Conservation (phyloP, 1,140 invertebrate genomes). For the Dryas iulia region DNA sequence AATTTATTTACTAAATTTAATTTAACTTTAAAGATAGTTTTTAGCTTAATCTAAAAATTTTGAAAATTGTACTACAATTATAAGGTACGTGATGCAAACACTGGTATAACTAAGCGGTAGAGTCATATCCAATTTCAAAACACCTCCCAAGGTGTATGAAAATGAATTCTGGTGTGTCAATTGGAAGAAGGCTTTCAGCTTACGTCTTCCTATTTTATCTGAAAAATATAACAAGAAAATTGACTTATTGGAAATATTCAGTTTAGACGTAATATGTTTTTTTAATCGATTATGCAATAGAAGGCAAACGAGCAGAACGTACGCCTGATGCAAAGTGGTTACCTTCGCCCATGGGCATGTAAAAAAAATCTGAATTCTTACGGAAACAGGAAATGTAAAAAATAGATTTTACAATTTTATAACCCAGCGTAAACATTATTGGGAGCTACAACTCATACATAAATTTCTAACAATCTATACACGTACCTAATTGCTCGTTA, state of each 20-base stretch:
- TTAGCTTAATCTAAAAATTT: constrained; percentile 52
- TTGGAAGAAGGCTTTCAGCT: constrained; percentile 56
- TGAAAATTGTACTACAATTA: constrained; percentile 62
- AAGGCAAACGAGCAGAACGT: too few relatives aligned
- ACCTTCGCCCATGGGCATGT: too few relatives aligned
- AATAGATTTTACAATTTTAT: too few relatives aligned
- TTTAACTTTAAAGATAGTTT: neutral
- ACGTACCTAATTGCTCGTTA: constrained; percentile 38
- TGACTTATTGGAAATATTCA: too few relatives aligned
- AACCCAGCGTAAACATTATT: too few relatives aligned
- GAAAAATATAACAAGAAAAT: constrained; percentile 34
- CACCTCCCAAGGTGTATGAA: constrained; percentile 49
- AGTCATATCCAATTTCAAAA: constrained; percentile 55
- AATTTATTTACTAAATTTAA: too few relatives aligned
- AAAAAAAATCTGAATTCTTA: too few relatives aligned
- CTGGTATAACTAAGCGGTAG: constrained; percentile 55
- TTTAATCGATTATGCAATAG: too few relatives aligned
- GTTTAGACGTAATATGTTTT: too few relatives aligned
- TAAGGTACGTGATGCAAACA: constrained; percentile 57
- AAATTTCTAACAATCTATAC: neutral
- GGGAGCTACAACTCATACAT: too few relatives aligned
- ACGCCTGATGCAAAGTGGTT: too few relatives aligned
- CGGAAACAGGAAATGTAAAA: too few relatives aligned
- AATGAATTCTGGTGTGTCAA: constrained; percentile 53
- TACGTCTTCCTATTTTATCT: constrained; percentile 51